Evolutionary conservation across 1,140 invertebrate genomes (phyloP), one percentile per base, ranked within the genome.

Genomic region (Bemisia tabaci): DNA sequence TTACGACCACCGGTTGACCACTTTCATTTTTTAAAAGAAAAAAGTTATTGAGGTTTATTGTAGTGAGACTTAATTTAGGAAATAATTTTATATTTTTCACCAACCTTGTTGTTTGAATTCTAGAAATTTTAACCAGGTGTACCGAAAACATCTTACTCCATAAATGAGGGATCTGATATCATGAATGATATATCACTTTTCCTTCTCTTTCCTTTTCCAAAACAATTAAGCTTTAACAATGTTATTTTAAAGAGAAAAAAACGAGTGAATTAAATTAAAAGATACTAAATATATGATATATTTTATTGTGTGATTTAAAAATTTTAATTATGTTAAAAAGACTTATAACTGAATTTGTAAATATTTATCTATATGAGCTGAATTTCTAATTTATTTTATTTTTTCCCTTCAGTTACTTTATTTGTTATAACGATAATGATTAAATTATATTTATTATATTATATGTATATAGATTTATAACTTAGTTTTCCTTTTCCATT

Each of bases 301-400:
- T 48, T 48, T 48, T 48, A 48, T 48, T 48, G 33, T 48, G 33
- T 48, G 33, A 48, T 48, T 48, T 5, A 48, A 48, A 48, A 48
- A 9, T 48, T 48, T 48, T 9, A 48, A 9, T 48, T 9, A 9
- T 5, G 5, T 48, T 9, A 48, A 48, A 48, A 48, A 48, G 33
- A 48, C 33, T 48, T 48, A 48, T 48, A 48, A 48, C 33, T 48
- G 33, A 48, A 48, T 48, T 48, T 48, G 33, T 48, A 48, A 48
- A 48, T 48, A 48, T 48, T 48, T 48, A 48, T 48, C 33, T 48
- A 48, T 48, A 48, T 48, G 33, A 48, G 33, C 33, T 48, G 33
- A 48, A 48, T 48, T 48, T 48, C 33, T 48, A 48, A 48, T 48
- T 48, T 48, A 48, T 48, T 48, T 48, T 48, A 48, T 48, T 48